Evolutionary conservation across 23 tunicate genomes (phyloP).

Genomic region (Pegea sp.): DNA sequence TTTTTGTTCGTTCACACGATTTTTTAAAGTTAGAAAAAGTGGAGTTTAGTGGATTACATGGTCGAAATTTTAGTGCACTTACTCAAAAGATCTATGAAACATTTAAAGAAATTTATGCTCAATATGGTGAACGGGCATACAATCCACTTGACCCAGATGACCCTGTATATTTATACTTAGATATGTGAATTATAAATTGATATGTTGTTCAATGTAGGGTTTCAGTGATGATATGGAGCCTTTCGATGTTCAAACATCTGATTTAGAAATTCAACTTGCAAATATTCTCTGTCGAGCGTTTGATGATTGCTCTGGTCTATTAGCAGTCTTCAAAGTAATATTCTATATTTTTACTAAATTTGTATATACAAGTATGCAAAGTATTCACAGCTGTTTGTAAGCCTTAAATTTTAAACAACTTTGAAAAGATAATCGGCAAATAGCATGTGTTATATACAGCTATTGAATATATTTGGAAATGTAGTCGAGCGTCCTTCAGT

Average conservation of each 20-base stretch:
- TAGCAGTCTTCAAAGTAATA: constrained; percentile 61
- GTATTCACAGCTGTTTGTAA: background rate
- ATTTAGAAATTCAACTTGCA: constrained; percentile 81
- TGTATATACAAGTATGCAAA: background rate
- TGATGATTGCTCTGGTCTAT: constrained; percentile 89
- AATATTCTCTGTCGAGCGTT: constrained; percentile 80
- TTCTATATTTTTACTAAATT: background rate
- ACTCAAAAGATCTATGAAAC: constrained; percentile 41
- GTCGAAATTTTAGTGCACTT: constrained; percentile 49
- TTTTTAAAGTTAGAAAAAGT: constrained; percentile 87
- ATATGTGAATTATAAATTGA: background rate
- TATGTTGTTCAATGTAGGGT: constrained; percentile 9
- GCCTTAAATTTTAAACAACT: no score
- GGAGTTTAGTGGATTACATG: constrained; percentile 93
- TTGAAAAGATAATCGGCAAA: background rate
- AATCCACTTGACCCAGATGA: constrained; percentile 94
- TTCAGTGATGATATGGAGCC: constrained; percentile 34
- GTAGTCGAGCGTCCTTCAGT: constrained; percentile 82
- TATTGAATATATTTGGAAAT: constrained; percentile 74
- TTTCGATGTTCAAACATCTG: constrained; percentile 39
- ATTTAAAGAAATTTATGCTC: constrained; percentile 65
- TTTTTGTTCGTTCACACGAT: constrained; percentile 55
- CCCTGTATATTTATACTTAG: constrained; percentile 9
- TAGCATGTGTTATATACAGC: constrained; percentile 2
- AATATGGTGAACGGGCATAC: constrained; percentile 62